Evolutionary conservation across 2,113 vertebrate genomes (phyloP).

Genomic region (Sciurus niger): DNA sequence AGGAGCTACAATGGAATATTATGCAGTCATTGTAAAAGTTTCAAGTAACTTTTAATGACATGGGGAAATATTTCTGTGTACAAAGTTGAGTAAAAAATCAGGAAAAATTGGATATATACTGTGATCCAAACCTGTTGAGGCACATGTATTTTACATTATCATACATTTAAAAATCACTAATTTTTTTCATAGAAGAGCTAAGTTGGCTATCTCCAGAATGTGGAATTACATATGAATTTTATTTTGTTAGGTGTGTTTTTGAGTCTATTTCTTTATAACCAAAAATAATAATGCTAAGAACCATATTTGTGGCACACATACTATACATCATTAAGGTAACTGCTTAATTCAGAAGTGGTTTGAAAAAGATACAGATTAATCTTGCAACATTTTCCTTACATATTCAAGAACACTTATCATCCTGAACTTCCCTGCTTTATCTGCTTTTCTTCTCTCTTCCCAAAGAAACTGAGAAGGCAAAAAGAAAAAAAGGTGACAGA

Average conservation of each 20-base stretch:
- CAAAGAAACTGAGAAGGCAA: background rate
- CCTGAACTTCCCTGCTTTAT: background rate
- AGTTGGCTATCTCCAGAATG: background rate
- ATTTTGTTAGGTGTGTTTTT: conserved; percentile 48
- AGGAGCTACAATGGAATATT: background rate
- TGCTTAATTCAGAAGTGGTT: conserved; percentile 48
- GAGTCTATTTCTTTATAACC: conserved; percentile 34
- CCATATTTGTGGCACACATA: background rate
- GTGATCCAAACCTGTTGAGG: conserved; percentile 42
- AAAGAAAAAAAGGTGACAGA: background rate
- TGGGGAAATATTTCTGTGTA: conserved; percentile 42
- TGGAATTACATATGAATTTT: conserved; percentile 15
- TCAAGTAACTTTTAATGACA: conserved; percentile 67
- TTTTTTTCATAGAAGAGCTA: background rate
- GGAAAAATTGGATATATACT: background rate
- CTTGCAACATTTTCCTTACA: background rate
- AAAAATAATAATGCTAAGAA: conserved; percentile 34
- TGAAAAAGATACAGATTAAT: conserved; percentile 41
- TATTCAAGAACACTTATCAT: background rate
- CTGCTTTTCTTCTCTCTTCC: conserved; percentile 35
- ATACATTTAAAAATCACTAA: conserved; percentile 14
- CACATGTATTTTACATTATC: background rate
- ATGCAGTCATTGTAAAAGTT: conserved; percentile 10
- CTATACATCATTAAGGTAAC: background rate
- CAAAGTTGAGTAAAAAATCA: conserved; percentile 47